Base-by-base conservation (phyloP, 2,797 vertebrate genomes). In the Melanotaenia parkinsoni region DNA sequence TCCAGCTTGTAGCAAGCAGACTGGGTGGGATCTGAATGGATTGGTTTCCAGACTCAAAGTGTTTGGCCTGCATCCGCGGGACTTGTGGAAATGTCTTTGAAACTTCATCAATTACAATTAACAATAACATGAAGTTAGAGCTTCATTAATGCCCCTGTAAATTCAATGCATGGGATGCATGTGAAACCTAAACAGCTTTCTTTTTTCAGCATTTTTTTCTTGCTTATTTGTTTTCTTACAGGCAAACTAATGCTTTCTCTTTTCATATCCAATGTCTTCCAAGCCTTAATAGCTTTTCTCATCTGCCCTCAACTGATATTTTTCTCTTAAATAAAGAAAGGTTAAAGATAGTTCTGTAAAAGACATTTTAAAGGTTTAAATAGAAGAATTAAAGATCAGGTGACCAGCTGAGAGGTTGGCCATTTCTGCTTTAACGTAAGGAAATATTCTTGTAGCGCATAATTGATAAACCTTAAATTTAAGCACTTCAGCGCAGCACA, bases 241-340 rank as follows among this genome's bases (percentile, higher is more conserved):
- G 35, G 63, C 59, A 57, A 4, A 20, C 54, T 58, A 73, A 82
- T 68, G 43, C 11, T 32, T 72, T 43, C 26, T 38, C n/a, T 54
- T 78, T 76, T 78, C 32, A 73, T 75, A 64, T 77, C 30, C 67
- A 71, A 38, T 70, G 61, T 24, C 58, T 58, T 62, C 28, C 68
- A 76, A 50, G 50, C 73, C 61, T 28, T 58, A 43, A 28, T 67
- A 8, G 67, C 69, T 68, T 84, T 81, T 72, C 72, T 83, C 70
- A 50, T 84, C 61, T 68, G 50, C 45, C 59, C 72, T 70, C 51
- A 56, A 63, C 63, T 35, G 56, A 84, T 58, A 56, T 56, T 85
- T 66, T 76, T 67, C 73, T 67, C 70, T 58, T 76, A 79, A 86
- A 77, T 76, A 85, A 71, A 76, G 54, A 80, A 71, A 77, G 38